phyloP scores from a whole-genome alignment of 2,113 vertebrate species.

The Monarcha castaneiventris region DNA sequence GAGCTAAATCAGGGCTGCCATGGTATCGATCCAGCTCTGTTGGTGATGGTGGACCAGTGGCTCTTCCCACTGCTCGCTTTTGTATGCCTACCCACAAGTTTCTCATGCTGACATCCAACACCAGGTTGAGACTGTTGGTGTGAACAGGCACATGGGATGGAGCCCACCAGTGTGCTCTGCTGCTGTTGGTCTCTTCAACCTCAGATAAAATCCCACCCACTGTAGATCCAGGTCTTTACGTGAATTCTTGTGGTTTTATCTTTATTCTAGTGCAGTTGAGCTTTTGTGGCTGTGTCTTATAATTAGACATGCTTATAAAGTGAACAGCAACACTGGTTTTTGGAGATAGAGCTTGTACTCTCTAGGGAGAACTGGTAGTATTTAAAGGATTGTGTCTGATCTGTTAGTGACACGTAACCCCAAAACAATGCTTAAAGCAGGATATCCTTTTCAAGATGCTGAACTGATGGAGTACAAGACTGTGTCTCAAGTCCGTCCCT shows the following conservation, averaged over 20 bases:
- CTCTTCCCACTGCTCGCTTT: background rate
- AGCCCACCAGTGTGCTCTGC: background rate
- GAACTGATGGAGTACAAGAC: background rate
- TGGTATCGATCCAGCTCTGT: background rate
- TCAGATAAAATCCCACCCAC: background rate
- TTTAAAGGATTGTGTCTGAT: background rate
- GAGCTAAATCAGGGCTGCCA: background rate
- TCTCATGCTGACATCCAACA: background rate
- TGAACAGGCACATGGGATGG: fast-evolving
- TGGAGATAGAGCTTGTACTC: background rate
- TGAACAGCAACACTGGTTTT: fast-evolving
- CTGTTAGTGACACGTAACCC: background rate
- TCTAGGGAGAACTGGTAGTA: background rate
- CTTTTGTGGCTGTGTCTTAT: background rate
- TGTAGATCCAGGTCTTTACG: background rate
- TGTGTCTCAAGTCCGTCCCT: background rate
- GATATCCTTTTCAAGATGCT: background rate
- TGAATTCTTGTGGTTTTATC: background rate
- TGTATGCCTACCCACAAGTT: background rate
- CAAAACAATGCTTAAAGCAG: background rate
- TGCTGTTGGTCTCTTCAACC: fast-evolving
- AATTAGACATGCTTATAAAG: background rate
- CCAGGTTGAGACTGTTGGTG: background rate
- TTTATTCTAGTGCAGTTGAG: background rate
- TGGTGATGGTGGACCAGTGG: background rate